These are phyloP conservation scores for Portunus trituberculatus DNA, from an alignment of 1,140 invertebrate genomes.

Conservation along the genomic window DNA sequence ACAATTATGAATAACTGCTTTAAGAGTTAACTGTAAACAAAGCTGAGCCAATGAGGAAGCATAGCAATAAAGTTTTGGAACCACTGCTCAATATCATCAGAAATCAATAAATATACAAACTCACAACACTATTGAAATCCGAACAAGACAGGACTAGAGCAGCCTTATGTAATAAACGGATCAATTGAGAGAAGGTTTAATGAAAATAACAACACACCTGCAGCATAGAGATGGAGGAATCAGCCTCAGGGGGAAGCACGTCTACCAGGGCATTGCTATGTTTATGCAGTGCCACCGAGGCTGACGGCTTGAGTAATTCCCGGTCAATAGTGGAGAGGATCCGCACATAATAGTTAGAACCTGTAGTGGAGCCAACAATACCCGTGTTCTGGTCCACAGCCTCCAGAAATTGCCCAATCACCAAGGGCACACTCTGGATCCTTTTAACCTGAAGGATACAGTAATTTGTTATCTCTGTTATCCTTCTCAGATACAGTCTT, in stretches of 20 bases:
- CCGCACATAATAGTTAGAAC: constrained; percentile 98
- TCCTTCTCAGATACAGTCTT: background rate
- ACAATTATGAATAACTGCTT: too few relatives aligned
- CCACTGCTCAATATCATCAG: too few relatives aligned
- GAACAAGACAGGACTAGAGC: too few relatives aligned
- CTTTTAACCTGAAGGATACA: constrained; percentile 88
- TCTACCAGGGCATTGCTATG: constrained; percentile 99
- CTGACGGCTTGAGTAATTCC: constrained; percentile 96
- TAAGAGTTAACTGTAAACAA: too few relatives aligned
- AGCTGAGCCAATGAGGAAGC: too few relatives aligned
- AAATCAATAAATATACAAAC: too few relatives aligned
- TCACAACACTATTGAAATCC: too few relatives aligned
- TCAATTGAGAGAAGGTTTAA: too few relatives aligned
- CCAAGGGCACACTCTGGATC: constrained; percentile 97
- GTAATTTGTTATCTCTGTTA: background rate
- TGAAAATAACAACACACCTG: background rate
- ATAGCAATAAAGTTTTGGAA: too few relatives aligned
- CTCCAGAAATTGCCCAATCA: constrained; percentile 98
- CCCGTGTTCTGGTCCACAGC: constrained; percentile 99
- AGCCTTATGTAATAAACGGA: too few relatives aligned
- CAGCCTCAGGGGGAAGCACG: constrained; percentile 98
- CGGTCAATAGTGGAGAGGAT: constrained; percentile 94
- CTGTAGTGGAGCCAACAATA: constrained; percentile 92
- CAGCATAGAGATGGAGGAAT: constrained; percentile 97
- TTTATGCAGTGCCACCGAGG: constrained; percentile 97